Evolutionary conservation across 2,888 invertebrate genomes (phyloP), one percentile per base, ranked within the genome.

Genomic region (Tethea ocularis): DNA sequence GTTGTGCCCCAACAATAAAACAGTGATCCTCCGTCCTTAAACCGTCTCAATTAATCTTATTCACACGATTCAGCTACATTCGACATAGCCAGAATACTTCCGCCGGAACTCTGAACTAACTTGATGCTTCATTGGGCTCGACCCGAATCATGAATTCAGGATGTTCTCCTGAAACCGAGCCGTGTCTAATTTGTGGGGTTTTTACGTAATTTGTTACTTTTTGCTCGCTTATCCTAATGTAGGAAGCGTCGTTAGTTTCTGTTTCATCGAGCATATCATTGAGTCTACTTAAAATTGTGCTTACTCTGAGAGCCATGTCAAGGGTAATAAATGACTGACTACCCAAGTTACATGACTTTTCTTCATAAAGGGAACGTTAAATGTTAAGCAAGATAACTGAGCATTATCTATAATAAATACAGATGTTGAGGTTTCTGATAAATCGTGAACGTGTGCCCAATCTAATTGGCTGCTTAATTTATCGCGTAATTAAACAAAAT

Each of bases 21-120:
- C 68, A 64, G 61, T 64, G 66, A 61, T 60, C 62, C 61, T 57
- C 56, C 61, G 61, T 62, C 61, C 64, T 59, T 57, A 56, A 57
- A 26, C 59, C 53, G 57, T 57, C 61, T 57, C 64, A 68, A 74
- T 72, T 69, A 69, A 75, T 74, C 70, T 72, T 71, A 68, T 68
- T 72, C 70, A 66, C 66, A 60, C 65, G 60, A 61, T 56, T 59
- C 58, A 41, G 57, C 61, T 51, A 57, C 66, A 61, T 61, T 69
- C 66, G 66, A 60, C 66, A 61, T 63, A 55, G 58, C 60, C 59
- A 55, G 58, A 62, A 64, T 64, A 46, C 13, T 29, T 51, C 22
- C 51, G 20, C 29, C 36, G 54, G 20, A 54, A 54, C 54, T 36
- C 51, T 22, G 20, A 57, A 33, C 33, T 51, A 51, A 51, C 57